phyloP scores from a whole-genome alignment of 64 coral and sea anemone species.

The Acropora yongei region DNA sequence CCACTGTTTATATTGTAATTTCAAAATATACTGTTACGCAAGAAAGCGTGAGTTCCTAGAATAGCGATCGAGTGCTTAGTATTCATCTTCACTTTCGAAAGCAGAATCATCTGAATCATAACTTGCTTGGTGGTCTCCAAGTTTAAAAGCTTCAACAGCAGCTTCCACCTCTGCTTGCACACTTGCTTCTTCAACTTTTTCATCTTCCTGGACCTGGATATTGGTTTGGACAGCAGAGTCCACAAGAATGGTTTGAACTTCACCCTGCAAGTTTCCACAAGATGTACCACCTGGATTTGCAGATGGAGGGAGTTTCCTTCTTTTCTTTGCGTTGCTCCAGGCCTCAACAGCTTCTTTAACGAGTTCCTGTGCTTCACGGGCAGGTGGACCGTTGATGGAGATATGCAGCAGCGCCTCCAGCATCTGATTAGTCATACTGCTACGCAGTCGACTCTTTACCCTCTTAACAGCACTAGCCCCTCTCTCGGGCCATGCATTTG shows the following conservation, averaged over 20 bases:
- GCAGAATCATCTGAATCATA: conserved; percentile 6
- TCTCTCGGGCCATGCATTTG: too few species aligned
- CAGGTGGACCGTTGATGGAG: conserved; percentile 19
- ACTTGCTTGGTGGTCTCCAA: conserved; percentile 31
- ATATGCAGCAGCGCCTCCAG: conserved; percentile 18
- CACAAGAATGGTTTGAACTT: conserved; percentile 47
- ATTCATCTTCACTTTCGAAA: conserved; percentile 17
- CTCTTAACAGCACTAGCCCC: too few species aligned
- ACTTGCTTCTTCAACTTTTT: conserved; percentile 47
- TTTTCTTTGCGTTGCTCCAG: conserved; percentile 37
- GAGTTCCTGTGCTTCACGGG: conserved; percentile 15
- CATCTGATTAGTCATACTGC: conserved; percentile 31
- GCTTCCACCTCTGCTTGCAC: conserved; percentile 55
- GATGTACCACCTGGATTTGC: conserved; percentile 33
- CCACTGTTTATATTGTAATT: conserved; percentile 21
- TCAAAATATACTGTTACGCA: conserved; percentile 22
- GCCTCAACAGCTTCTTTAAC: conserved; percentile 53
- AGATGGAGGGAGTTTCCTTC: conserved; percentile 47
- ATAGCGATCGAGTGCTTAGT: conserved; percentile 1
- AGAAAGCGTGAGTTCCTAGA: background rate
- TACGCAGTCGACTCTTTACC: background rate
- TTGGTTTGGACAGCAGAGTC: conserved; percentile 53
- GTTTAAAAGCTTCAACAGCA: conserved; percentile 55
- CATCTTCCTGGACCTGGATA: conserved; percentile 31
- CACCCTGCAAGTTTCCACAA: background rate